phyloP scores from a whole-genome alignment of 2,888 invertebrate genomes.

The Xestia ashworthii region DNA sequence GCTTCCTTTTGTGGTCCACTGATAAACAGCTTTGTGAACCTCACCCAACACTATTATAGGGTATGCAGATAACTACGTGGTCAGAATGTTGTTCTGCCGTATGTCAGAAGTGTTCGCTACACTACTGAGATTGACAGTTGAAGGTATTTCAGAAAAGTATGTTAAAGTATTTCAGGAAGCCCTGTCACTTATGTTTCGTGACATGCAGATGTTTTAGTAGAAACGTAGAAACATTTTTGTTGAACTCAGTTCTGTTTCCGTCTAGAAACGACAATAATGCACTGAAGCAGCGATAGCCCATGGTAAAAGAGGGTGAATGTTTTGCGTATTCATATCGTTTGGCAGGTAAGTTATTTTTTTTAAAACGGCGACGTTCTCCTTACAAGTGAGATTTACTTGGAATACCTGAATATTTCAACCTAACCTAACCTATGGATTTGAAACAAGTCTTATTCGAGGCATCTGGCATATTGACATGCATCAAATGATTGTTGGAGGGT shows the following conservation, averaged over 20 bases:
- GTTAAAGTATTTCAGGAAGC: neutral
- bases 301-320: neutral
- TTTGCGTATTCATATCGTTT: neutral
- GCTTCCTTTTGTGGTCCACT: neutral
- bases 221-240: neutral
- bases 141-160: conserved; percentile 11
- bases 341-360: too few relatives aligned
- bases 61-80: neutral
- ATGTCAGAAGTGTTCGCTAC: neutral
- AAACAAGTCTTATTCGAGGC: too few relatives aligned
- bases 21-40: neutral
- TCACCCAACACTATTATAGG: neutral
- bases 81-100: neutral
- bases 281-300: neutral
- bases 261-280: neutral
- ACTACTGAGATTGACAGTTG: conserved; percentile 1
- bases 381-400: too few relatives aligned
- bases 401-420: too few relatives aligned
- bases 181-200: neutral
- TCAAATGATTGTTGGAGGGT: too few relatives aligned
- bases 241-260: neutral
- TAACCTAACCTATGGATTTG: too few relatives aligned
- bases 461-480: too few relatives aligned
- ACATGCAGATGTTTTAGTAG: neutral
- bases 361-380: too few relatives aligned